Percentiles rank a stretch among this genome's conserved stretches.
Evolutionary conservation across 2,888 invertebrate species (phyloP).

Genomic region (Sphaerophoria taeniata): DNA sequence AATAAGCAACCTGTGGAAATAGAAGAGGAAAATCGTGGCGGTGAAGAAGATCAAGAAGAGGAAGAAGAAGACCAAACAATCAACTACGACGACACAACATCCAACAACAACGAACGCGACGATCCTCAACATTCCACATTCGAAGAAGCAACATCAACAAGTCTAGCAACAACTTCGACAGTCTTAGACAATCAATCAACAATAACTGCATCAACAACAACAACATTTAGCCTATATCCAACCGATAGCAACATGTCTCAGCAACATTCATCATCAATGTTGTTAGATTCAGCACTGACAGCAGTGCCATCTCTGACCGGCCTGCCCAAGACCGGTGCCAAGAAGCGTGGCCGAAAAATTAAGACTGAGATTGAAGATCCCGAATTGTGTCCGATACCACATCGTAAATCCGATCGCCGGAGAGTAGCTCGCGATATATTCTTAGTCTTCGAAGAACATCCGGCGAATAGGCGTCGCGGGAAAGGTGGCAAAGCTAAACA

Average conservation of each 20-base stretch:
- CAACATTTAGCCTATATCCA: conserved; percentile 55
- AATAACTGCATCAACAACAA: conserved; percentile 6
- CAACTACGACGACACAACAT: conserved; percentile 1
- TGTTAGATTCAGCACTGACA: conserved; percentile 42
- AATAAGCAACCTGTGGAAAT: conserved; percentile 58
- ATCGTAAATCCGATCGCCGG: conserved; percentile 81
- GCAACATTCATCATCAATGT: conserved; percentile 50
- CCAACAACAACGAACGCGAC: conserved; percentile 27
- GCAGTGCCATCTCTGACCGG: conserved; percentile 15
- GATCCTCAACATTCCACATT: conserved; percentile 70
- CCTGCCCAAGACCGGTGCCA: conserved; percentile 32
- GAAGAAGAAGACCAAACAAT: conserved; percentile 10
- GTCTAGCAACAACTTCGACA: conserved; percentile 54
- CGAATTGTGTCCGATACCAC: conserved; percentile 73
- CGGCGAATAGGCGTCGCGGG: conserved; percentile 77
- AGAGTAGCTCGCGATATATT: conserved; percentile 82
- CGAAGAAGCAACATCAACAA: conserved; percentile 67
- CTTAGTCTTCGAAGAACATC: conserved; percentile 81
- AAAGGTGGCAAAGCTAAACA: conserved; percentile 77
- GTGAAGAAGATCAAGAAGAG: conserved; percentile 14
- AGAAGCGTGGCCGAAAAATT: conserved; percentile 67
- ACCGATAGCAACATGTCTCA: conserved; percentile 67
- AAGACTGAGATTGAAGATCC: conserved; percentile 74
- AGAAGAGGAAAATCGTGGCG: conserved; percentile 9
- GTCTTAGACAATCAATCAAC: conserved; percentile 66